Conservation (phyloP, 2,888 invertebrate genomes). For the Andrena minutula region DNA sequence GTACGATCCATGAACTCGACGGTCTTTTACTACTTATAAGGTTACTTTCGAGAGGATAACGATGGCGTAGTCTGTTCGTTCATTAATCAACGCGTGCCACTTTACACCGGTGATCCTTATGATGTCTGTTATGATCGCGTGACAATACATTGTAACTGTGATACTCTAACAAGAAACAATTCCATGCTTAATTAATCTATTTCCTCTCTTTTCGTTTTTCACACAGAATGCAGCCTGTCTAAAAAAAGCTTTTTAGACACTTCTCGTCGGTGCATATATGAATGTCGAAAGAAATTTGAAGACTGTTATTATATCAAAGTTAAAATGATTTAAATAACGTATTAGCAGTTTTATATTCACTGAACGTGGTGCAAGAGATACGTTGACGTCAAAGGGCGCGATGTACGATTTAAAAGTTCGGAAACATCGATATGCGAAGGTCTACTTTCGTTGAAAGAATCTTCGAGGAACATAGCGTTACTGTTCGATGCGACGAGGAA, state of each 20-base stretch:
- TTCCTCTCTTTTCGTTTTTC: too few relatives aligned
- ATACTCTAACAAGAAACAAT: conserved; percentile 4
- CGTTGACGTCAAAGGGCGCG: not conserved
- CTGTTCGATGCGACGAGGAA: conserved; percentile 45
- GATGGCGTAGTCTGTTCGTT: conserved; percentile 46
- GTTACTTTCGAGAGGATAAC: conserved; percentile 64
- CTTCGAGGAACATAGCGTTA: conserved; percentile 30
- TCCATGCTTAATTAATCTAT: conserved; percentile 4
- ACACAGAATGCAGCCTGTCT: too few relatives aligned
- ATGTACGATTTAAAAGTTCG: conserved; percentile 31
- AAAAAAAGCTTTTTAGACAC: too few relatives aligned
- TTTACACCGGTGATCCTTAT: conserved; percentile 40
- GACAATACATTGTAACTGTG: conserved; percentile 8
- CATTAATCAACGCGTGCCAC: conserved; percentile 71
- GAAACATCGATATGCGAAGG: conserved; percentile 33
- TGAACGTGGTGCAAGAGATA: not conserved
- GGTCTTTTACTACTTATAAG: conserved; percentile 67
- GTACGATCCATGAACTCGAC: conserved; percentile 61
- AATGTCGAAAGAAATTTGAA: not conserved
- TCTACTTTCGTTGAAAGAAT: conserved; percentile 43
- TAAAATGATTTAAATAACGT: not conserved
- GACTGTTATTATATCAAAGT: not conserved
- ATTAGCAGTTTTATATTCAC: not conserved
- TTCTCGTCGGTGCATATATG: too few relatives aligned
- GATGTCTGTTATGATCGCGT: not conserved